phyloP scores from a whole-genome alignment of 1,140 invertebrate genomes.

The Drosophila trapezifrons region DNA sequence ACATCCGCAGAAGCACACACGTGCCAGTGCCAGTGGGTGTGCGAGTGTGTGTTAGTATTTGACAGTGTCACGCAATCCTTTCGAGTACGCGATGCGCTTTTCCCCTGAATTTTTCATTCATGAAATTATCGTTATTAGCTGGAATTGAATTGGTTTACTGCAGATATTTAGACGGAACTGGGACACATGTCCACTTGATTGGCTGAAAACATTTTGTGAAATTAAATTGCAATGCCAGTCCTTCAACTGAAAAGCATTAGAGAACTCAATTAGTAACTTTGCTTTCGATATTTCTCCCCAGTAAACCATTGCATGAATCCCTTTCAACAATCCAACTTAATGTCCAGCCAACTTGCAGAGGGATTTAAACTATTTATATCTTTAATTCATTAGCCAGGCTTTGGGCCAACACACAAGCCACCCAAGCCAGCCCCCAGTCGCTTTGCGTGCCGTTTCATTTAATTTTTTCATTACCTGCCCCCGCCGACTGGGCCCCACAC shows the following conservation, averaged over 20 bases:
- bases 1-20: slow-evolving; percentile 4
- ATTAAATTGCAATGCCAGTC: no score
- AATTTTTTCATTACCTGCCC: slow-evolving; percentile 70
- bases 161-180: not conserved
- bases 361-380: slow-evolving; percentile 38
- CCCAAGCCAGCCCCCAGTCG: slow-evolving; percentile 15
- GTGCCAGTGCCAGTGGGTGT: slow-evolving; percentile 9
- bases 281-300: no score
- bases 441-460: slow-evolving; percentile 71
- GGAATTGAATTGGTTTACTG: slow-evolving; percentile 57
- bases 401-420: slow-evolving; percentile 1
- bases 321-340: slow-evolving; percentile 12
- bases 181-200: not conserved
- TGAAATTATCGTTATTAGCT: slow-evolving; percentile 53
- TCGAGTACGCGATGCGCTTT: slow-evolving; percentile 24
- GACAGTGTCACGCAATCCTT: slow-evolving; percentile 61
- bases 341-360: not conserved
- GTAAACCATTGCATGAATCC: not conserved
- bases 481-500: slow-evolving; percentile 46
- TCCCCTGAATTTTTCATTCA: slow-evolving; percentile 58
- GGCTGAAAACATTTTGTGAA: no score
- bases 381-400: slow-evolving; percentile 48
- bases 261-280: not conserved
- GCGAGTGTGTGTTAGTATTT: slow-evolving; percentile 27
- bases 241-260: not conserved